phyloP scores from a whole-genome alignment of 2,888 invertebrate species.

The Anarsia innoxiella region DNA sequence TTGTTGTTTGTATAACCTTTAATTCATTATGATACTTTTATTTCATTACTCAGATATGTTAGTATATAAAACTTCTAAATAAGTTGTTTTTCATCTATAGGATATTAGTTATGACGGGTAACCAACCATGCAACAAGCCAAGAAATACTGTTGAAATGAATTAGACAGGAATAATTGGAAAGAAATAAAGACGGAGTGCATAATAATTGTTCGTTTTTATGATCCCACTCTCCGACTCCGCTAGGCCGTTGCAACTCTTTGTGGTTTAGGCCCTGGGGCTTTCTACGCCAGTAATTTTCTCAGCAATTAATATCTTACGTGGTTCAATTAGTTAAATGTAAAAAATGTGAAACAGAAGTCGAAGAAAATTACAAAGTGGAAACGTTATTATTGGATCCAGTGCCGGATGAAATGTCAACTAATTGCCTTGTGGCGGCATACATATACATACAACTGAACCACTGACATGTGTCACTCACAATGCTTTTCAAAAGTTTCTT shows the following conservation, averaged over 20 bases:
- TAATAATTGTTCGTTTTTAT: constrained; percentile 58
- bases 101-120: too few relatives aligned
- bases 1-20: too few relatives aligned
- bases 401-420: constrained; percentile 43
- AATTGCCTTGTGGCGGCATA: constrained; percentile 42
- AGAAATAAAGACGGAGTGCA: constrained; percentile 47
- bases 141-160: constrained; percentile 40
- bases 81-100: too few relatives aligned
- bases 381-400: constrained; percentile 33
- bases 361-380: constrained; percentile 49
- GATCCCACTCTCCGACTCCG: constrained; percentile 34
- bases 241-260: constrained; percentile 43
- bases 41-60: too few relatives aligned
- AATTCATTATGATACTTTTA: too few relatives aligned
- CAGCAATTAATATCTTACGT: constrained; percentile 64
- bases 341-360: constrained; percentile 58
- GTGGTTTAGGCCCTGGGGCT: constrained; percentile 57
- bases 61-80: too few relatives aligned
- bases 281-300: constrained; percentile 55
- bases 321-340: constrained; percentile 60
- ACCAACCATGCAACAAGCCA: too few relatives aligned
- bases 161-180: constrained; percentile 37
- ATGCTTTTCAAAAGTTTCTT: constrained; percentile 30
- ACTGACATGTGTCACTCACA: constrained; percentile 51
- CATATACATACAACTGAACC: too few relatives aligned